Conservation (phyloP, 1,140 invertebrate species). For the Achatina immaculata region DNA sequence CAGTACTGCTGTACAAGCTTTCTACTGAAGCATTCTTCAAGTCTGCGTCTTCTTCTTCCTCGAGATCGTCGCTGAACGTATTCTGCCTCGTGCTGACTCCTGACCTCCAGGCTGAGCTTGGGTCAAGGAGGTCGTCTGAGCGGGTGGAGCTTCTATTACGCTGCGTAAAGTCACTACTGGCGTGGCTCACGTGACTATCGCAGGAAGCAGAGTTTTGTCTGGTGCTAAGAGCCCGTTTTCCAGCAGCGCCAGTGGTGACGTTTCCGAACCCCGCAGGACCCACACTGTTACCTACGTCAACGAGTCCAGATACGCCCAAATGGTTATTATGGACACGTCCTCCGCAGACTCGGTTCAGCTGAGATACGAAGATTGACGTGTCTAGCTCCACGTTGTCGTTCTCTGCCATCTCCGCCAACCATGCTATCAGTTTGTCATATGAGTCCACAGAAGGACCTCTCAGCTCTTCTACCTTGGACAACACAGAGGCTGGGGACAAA, state of each 20-base stretch:
- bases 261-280: background rate
- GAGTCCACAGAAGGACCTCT: conserved; percentile 49
- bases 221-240: conserved; percentile 15
- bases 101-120: conserved; percentile 35
- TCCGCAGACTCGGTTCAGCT: conserved; percentile 45
- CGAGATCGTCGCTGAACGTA: conserved; percentile 45
- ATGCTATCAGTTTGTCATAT: conserved; percentile 57
- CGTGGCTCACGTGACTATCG: conserved; percentile 39
- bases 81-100: conserved; percentile 38
- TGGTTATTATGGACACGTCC: conserved; percentile 24
- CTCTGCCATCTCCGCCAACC: conserved; percentile 56
- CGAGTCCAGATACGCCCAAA: background rate
- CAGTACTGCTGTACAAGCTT: conserved; percentile 46
- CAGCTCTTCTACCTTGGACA: conserved; percentile 47
- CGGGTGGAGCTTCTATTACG: conserved; percentile 10
- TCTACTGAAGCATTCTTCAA: conserved; percentile 47
- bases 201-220: conserved; percentile 47
- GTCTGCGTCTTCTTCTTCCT: conserved; percentile 41
- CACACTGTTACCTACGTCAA: background rate
- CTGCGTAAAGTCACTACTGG: conserved; percentile 16
- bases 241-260: background rate
- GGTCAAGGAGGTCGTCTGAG: conserved; percentile 39
- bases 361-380: conserved; percentile 47
- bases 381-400: conserved; percentile 49
- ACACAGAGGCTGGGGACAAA: conserved; percentile 43